phyloP scores from a whole-genome alignment of 2,888 invertebrate species.

The Dioctria rufipes region DNA sequence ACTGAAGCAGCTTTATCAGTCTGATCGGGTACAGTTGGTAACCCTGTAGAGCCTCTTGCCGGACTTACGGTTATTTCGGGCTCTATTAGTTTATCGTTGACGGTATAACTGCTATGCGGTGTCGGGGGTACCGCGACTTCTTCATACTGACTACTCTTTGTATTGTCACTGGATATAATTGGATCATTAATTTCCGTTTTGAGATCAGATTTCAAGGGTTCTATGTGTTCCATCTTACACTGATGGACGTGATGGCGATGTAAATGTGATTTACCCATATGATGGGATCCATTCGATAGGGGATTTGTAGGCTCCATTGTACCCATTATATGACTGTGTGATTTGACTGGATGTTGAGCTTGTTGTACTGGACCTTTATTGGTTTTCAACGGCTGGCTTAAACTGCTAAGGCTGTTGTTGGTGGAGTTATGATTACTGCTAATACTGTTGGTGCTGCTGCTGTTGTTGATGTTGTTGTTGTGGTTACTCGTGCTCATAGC shows the following conservation, averaged over 20 bases:
- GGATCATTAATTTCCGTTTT: constrained; percentile 31
- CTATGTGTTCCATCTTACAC: constrained; percentile 62
- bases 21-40: constrained; percentile 76
- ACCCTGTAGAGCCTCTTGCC: constrained; percentile 80
- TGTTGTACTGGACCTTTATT: constrained; percentile 71
- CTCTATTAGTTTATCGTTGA: constrained; percentile 62
- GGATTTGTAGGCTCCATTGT: constrained; percentile 53
- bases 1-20: constrained; percentile 62
- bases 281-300: constrained; percentile 40
- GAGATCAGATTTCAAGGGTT: constrained; percentile 57
- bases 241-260: constrained; percentile 62
- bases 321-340: constrained; percentile 53
- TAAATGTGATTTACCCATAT: constrained; percentile 58
- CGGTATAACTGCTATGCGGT: constrained; percentile 53
- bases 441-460: constrained; percentile 53
- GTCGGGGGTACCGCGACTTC: constrained; percentile 69
- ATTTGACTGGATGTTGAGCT: constrained; percentile 59
- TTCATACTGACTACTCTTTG: constrained; percentile 67
- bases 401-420: constrained; percentile 61
- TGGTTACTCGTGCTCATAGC: constrained; percentile 56
- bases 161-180: constrained; percentile 21
- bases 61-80: constrained; percentile 72
- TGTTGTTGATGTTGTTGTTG: constrained; percentile 59
- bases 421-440: constrained; percentile 58
- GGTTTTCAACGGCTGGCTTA: constrained; percentile 66